Evolutionary conservation across 2,888 invertebrate species (phyloP).

Genomic region (Zaprionus bogoriensis): DNA sequence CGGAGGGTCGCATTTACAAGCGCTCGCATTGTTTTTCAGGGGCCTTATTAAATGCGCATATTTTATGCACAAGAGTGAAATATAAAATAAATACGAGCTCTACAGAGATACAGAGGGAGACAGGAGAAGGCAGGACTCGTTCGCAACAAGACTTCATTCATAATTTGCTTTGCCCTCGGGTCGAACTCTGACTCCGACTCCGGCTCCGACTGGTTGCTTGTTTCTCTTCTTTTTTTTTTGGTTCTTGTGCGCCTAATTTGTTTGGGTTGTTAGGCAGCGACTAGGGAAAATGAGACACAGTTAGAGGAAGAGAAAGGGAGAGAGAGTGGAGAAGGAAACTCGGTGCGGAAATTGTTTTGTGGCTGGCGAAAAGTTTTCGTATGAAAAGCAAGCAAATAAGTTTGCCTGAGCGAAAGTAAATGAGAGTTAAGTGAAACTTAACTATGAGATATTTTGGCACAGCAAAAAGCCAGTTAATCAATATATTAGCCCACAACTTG

Average conservation of each 20-base stretch:
- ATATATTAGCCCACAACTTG: constrained; percentile 49
- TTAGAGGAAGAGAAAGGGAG: background rate
- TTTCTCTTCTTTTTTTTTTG: constrained; percentile 10
- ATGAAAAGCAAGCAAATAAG: constrained; percentile 62
- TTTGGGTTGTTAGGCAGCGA: constrained; percentile 57
- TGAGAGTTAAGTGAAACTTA: constrained; percentile 66
- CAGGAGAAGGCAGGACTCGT: constrained; percentile 19
- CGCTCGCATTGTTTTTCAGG: constrained; percentile 28
- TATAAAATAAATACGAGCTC: constrained; percentile 2
- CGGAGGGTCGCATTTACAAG: constrained; percentile 51
- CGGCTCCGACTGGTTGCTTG: constrained; percentile 21
- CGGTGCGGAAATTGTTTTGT: constrained; percentile 67
- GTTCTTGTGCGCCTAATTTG: constrained; percentile 59
- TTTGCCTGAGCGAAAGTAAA: constrained; percentile 57
- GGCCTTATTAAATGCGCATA: constrained; percentile 73
- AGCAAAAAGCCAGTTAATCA: constrained; percentile 50
- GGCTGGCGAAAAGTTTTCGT: constrained; percentile 66
- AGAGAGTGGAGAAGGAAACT: constrained; percentile 10
- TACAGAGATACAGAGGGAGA: constrained; percentile 3
- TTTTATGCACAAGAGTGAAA: constrained; percentile 61
- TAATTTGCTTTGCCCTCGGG: constrained; percentile 48
- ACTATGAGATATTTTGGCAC: constrained; percentile 35
- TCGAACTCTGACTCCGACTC: constrained; percentile 14
- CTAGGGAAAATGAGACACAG: constrained; percentile 1
- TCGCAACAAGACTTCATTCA: constrained; percentile 52